These are phyloP conservation scores for Pygocentrus nattereri DNA, from an alignment of 2,797 vertebrate genomes.

Conservation along the genomic window DNA sequence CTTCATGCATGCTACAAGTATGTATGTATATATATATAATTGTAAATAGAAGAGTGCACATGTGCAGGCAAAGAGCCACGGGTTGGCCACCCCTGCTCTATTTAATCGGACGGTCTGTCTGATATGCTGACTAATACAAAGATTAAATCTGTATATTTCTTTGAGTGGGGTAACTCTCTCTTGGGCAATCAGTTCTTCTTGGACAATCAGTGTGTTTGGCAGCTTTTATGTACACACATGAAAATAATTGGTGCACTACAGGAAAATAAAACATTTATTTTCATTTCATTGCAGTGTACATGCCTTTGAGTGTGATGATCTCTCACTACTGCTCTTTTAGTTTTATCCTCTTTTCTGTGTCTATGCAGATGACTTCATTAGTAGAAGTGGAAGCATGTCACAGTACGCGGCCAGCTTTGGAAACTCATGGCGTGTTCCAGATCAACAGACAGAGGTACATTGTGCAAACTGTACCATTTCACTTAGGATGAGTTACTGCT, in stretches of 20 bases:
- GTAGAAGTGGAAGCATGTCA: conserved; percentile 69
- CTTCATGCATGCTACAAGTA: too few relatives aligned
- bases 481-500: too few relatives aligned
- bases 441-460: conserved; percentile 74
- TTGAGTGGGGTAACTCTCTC: neutral
- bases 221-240: neutral
- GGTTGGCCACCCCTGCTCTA: too few relatives aligned
- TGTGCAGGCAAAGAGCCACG: too few relatives aligned
- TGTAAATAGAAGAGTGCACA: too few relatives aligned
- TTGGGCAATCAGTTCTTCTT: neutral
- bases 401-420: conserved; percentile 83
- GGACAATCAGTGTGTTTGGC: neutral
- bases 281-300: neutral
- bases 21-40: too few relatives aligned
- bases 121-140: neutral
- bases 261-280: neutral
- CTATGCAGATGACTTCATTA: conserved; percentile 85
- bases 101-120: neutral
- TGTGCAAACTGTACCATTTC: too few relatives aligned
- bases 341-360: neutral
- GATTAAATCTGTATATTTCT: too few relatives aligned
- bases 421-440: conserved; percentile 88
- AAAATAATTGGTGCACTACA: neutral
- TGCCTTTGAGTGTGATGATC: neutral
- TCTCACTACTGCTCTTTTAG: neutral